A percentile compares a stretch with the other conserved stretches of the same genome.
Evolutionary conservation across 2,888 invertebrate species (phyloP).

Genomic region (Parnassius mnemosyne): DNA sequence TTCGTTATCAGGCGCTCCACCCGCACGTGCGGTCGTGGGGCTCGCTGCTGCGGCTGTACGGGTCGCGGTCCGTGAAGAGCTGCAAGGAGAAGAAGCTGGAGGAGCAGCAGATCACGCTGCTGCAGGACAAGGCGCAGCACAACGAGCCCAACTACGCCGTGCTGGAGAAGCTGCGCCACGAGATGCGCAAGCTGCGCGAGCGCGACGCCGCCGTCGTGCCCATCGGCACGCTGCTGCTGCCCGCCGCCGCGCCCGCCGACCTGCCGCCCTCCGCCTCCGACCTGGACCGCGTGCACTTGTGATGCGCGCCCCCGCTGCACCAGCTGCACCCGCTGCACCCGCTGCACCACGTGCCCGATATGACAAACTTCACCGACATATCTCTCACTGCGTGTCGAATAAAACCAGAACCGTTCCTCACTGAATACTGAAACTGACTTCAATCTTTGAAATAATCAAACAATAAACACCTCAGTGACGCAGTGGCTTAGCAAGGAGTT

Average conservation of each 20-base stretch:
- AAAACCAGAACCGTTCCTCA: too few relatives aligned
- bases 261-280: slow-evolving; percentile 88
- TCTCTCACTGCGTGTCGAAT: too few relatives aligned
- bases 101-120: slow-evolving; percentile 94
- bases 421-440: too few relatives aligned
- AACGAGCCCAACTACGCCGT: slow-evolving; percentile 96
- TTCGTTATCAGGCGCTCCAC: slow-evolving; percentile 86
- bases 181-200: slow-evolving; percentile 88
- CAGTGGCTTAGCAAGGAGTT: too few relatives aligned
- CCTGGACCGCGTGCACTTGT: slow-evolving; percentile 88
- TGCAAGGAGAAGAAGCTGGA: slow-evolving; percentile 95
- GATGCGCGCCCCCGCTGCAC: not conserved
- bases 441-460: too few relatives aligned
- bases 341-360: too few relatives aligned
- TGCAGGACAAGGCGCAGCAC: slow-evolving; percentile 90
- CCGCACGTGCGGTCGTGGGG: slow-evolving; percentile 98
- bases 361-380: too few relatives aligned
- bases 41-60: slow-evolving; percentile 94
- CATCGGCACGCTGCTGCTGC: slow-evolving; percentile 72
- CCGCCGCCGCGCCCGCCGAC: slow-evolving; percentile 52
- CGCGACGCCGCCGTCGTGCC: slow-evolving; percentile 82
- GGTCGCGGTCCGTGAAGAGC: slow-evolving; percentile 93
- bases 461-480: too few relatives aligned
- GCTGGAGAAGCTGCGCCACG: slow-evolving; percentile 89
- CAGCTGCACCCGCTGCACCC: too few relatives aligned